Percentiles rank a stretch among this genome's conserved stretches.
Evolutionary conservation across 1,140 invertebrate species (phyloP).

Genomic region (Macrobrachium nipponense): DNA sequence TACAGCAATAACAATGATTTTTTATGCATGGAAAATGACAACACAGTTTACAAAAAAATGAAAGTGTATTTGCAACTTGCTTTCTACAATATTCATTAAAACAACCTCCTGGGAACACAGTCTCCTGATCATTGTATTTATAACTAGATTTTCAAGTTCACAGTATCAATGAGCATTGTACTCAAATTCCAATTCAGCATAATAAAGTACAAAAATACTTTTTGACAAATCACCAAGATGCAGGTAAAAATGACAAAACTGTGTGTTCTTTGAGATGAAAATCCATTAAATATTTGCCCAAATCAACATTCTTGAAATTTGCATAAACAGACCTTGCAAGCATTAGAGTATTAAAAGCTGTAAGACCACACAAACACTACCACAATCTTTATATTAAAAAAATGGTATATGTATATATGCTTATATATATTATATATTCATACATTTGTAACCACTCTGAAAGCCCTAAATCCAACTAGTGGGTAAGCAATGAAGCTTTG

Average conservation of each 20-base stretch:
- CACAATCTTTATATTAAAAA: no score
- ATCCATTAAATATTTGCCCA: not conserved
- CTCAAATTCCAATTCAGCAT: slow-evolving; percentile 54
- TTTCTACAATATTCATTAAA: slow-evolving; percentile 57
- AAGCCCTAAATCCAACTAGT: slow-evolving; percentile 12
- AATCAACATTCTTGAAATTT: not conserved
- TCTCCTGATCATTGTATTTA: slow-evolving; percentile 39
- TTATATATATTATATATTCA: not conserved
- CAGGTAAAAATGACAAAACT: slow-evolving; percentile 54
- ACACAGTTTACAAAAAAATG: slow-evolving; percentile 48
- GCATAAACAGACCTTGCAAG: no score
- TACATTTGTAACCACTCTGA: slow-evolving; percentile 5
- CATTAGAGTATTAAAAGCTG: no score
- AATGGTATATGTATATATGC: no score
- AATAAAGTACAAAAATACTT: slow-evolving; percentile 61
- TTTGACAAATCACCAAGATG: slow-evolving; percentile 54
- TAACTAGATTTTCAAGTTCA: slow-evolving; percentile 31
- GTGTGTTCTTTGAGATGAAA: slow-evolving; percentile 25
- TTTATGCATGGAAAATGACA: not conserved
- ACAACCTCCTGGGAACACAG: slow-evolving; percentile 55
- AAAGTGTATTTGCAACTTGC: slow-evolving; percentile 58
- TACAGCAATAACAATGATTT: no score
- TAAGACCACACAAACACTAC: no score
- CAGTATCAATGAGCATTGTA: slow-evolving; percentile 57
- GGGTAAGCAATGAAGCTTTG: no score